Conservation (phyloP, 2,797 vertebrate species). For the Ceyx erithaca region DNA sequence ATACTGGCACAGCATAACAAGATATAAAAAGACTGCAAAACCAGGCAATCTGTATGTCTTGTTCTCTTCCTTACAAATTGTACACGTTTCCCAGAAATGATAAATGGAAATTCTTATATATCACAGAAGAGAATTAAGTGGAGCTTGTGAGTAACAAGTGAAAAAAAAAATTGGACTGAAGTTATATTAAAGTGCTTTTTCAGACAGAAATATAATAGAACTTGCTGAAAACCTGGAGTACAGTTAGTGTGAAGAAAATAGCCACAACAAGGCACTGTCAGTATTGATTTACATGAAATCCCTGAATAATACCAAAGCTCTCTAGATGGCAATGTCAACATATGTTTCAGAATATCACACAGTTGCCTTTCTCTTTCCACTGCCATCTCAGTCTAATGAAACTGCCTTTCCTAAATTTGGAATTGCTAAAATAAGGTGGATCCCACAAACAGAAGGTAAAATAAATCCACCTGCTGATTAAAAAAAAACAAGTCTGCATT, state of each 20-base stretch:
- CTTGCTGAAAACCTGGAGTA: not conserved
- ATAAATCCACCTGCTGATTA: not conserved
- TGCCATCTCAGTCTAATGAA: not conserved
- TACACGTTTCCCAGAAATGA: not conserved
- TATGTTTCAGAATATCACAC: not conserved
- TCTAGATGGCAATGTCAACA: slow-evolving; percentile 11
- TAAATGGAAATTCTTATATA: not conserved
- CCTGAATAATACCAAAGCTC: not conserved
- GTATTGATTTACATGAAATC: not conserved
- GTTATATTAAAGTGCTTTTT: not conserved
- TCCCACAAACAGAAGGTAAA: not conserved
- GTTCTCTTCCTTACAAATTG: not conserved
- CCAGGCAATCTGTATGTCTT: not conserved
- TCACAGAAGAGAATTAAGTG: not conserved
- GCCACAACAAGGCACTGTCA: not conserved
- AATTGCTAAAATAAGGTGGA: not conserved
- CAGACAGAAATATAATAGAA: not conserved
- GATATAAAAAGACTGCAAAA: not conserved
- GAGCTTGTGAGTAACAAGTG: not conserved
- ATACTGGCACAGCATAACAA: not conserved
- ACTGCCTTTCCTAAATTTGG: not conserved
- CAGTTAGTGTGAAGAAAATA: not conserved
- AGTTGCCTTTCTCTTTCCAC: not conserved
- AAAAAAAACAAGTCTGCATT: not conserved
- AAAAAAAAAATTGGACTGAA: not conserved